These are phyloP conservation scores for Brachynemurus nebulosus DNA, from an alignment of 2,888 invertebrate genomes.

Conservation along the genomic window DNA sequence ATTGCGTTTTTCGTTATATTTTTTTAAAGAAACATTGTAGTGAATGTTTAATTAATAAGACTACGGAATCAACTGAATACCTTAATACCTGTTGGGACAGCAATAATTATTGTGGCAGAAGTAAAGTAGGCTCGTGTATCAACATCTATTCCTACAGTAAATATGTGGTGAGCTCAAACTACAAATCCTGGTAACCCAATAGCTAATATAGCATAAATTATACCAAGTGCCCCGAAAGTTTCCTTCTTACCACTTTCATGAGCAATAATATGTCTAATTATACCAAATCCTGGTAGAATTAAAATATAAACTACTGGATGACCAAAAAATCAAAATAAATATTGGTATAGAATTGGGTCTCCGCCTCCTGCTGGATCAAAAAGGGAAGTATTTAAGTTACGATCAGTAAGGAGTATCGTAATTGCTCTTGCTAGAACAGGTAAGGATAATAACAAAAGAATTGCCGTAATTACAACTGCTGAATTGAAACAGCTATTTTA, in stretches of 20 bases:
- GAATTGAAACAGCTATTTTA: slow-evolving; percentile 68
- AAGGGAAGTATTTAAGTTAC: slow-evolving; percentile 68
- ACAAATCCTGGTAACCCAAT: slow-evolving; percentile 75
- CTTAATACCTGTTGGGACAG: slow-evolving; percentile 75
- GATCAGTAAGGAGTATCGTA: slow-evolving; percentile 65
- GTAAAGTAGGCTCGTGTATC: slow-evolving; percentile 75
- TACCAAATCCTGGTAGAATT: slow-evolving; percentile 72
- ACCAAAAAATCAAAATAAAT: no score
- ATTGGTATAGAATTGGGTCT: slow-evolving; percentile 70
- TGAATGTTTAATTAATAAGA: no score
- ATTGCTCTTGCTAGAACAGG: slow-evolving; percentile 69
- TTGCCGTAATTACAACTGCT: slow-evolving; percentile 51
- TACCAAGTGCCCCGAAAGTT: no score
- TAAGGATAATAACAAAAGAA: slow-evolving; percentile 50
- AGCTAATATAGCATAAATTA: slow-evolving; percentile 68
- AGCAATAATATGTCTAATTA: no score
- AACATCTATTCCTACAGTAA: no score
- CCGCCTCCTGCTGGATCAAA: no score
- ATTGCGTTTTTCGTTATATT: no score
- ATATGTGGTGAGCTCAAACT: no score
- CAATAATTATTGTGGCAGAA: slow-evolving; percentile 71
- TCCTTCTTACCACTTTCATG: no score
- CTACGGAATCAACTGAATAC: slow-evolving; percentile 70
- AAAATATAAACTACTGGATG: slow-evolving; percentile 86
- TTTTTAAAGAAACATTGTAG: no score